phyloP scores from a whole-genome alignment of 1,140 invertebrate genomes.

The Drepana arcuata region DNA sequence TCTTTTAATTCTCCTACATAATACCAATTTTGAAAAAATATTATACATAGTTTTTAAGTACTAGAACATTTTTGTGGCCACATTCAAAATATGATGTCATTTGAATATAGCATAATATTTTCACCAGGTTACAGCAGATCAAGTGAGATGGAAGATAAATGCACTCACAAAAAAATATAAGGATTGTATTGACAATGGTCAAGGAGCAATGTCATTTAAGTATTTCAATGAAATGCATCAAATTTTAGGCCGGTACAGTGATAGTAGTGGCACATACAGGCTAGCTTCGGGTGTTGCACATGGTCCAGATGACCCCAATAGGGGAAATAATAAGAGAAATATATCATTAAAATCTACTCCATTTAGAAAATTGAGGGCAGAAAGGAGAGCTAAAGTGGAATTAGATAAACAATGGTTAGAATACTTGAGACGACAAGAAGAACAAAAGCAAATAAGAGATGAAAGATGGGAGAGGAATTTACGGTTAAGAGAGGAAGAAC shows the following conservation, averaged over 20 bases:
- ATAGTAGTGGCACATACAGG: constrained; percentile 36
- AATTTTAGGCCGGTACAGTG: constrained; percentile 39
- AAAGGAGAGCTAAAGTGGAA: constrained; percentile 42
- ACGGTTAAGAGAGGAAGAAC: constrained; percentile 41
- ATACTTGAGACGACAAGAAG: constrained; percentile 42
- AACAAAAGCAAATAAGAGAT: constrained; percentile 35
- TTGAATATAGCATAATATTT: constrained; percentile 2
- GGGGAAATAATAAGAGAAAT: constrained; percentile 27
- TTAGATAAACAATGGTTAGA: constrained; percentile 51
- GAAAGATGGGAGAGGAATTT: constrained; percentile 43
- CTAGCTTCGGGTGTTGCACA: constrained; percentile 36
- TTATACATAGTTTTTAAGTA: too few relatives aligned
- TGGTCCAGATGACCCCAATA: constrained; percentile 18
- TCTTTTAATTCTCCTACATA: too few relatives aligned
- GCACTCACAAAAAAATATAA: constrained; percentile 53
- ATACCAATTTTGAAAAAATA: too few relatives aligned
- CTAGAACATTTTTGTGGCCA: too few relatives aligned
- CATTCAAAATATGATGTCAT: too few relatives aligned
- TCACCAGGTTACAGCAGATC: constrained; percentile 41
- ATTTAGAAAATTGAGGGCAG: constrained; percentile 36
- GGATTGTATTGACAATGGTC: constrained; percentile 43
- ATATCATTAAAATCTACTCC: constrained; percentile 26
- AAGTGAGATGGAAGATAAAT: constrained; percentile 56
- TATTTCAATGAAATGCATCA: constrained; percentile 59
- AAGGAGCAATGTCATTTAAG: constrained; percentile 35